Evolutionary conservation across 2,797 vertebrate genomes (phyloP).

Genomic region (Masticophis lateralis): DNA sequence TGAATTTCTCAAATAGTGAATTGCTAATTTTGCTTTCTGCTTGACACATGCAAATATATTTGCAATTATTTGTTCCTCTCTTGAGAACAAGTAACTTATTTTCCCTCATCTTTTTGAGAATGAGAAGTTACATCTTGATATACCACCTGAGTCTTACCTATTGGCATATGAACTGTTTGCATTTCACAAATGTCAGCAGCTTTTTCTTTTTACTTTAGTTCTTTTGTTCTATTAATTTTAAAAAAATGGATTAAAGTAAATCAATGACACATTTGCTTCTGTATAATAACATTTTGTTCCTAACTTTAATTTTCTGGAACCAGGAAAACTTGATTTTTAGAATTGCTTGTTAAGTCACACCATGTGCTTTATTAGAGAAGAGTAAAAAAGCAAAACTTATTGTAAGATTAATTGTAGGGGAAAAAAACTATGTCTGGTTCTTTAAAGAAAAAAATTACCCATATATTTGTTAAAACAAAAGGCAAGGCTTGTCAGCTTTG

Average conservation of each 20-base stretch:
- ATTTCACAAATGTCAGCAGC: conserved; percentile 53
- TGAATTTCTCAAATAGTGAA: conserved; percentile 49
- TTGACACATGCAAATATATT: conserved; percentile 42
- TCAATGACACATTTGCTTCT: conserved; percentile 63
- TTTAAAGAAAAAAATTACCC: conserved; percentile 27
- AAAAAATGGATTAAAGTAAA: conserved; percentile 68
- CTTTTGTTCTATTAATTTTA: conserved; percentile 51
- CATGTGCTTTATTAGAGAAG: conserved; percentile 36
- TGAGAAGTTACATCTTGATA: conserved; percentile 45
- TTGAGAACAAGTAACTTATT: conserved; percentile 54
- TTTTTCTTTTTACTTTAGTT: conserved; percentile 15
- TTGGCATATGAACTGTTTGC: conserved; percentile 39
- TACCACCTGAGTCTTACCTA: conserved; percentile 36
- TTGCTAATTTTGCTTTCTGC: conserved; percentile 53
- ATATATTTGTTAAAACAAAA: background rate
- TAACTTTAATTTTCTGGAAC: conserved; percentile 37
- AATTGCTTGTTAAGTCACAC: conserved; percentile 50
- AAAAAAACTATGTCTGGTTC: background rate
- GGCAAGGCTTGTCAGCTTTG: background rate
- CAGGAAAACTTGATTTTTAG: conserved; percentile 38
- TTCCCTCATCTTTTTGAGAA: conserved; percentile 63
- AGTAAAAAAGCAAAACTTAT: conserved; percentile 39
- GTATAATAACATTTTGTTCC: conserved; percentile 37
- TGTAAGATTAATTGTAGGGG: background rate
- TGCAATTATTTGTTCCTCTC: conserved; percentile 50